These are phyloP conservation scores for Thermophis baileyi DNA, from an alignment of 2,113 vertebrate genomes.

Conservation along the genomic window DNA sequence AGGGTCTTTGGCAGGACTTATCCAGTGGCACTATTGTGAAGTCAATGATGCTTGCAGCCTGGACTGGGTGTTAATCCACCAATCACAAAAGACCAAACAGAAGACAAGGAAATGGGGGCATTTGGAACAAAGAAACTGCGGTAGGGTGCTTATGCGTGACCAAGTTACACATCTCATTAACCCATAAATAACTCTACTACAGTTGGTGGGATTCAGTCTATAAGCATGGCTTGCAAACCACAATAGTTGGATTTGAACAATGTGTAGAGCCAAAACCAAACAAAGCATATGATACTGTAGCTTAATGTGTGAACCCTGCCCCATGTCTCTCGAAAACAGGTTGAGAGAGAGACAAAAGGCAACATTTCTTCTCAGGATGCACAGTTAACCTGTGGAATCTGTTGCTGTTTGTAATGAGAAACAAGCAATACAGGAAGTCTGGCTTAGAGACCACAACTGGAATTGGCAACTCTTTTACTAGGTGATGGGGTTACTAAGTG, in stretches of 20 bases:
- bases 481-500: background rate
- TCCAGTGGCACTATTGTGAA: background rate
- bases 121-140: background rate
- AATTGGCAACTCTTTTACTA: background rate
- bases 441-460: background rate
- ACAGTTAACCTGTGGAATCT: background rate
- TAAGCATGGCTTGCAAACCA: background rate
- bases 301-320: background rate
- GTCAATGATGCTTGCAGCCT: accelerated
- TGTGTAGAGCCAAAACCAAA: background rate
- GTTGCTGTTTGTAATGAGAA: background rate
- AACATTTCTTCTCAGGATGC: background rate
- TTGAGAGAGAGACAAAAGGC: background rate
- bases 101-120: conserved; percentile 32
- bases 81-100: background rate
- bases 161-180: background rate
- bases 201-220: background rate
- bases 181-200: background rate
- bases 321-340: background rate
- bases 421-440: background rate
- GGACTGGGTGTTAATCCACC: background rate
- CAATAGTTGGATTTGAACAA: background rate
- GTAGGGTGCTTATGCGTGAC: background rate
- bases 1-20: background rate
- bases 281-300: background rate